These are phyloP conservation scores for Zootoca vivipara DNA, from an alignment of 2,113 vertebrate genomes.

Conservation along the genomic window DNA sequence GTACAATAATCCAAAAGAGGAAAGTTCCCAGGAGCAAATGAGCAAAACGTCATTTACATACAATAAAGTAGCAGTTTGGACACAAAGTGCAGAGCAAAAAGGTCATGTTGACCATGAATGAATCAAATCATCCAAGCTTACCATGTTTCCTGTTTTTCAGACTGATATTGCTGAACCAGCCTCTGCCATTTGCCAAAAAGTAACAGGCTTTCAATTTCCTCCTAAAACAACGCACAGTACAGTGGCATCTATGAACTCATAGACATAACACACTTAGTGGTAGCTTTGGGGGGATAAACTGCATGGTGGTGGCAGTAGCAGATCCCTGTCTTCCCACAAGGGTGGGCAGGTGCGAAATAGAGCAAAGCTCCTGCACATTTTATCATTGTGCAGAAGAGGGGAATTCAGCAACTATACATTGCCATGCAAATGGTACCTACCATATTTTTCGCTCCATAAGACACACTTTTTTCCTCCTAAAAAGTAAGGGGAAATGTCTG, in stretches of 20 bases:
- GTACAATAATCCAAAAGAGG: background rate
- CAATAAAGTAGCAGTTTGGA: background rate
- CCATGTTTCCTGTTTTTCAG: background rate
- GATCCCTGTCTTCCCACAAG: too few relatives aligned
- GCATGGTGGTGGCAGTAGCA: background rate
- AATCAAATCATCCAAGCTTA: background rate
- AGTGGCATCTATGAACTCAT: too few relatives aligned
- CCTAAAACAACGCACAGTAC: background rate
- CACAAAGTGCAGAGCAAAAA: background rate
- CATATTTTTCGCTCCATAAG: too few relatives aligned
- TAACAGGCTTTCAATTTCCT: background rate
- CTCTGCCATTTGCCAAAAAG: background rate
- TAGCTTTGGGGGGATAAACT: background rate
- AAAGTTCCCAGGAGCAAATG: constrained; percentile 2
- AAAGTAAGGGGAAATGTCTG: too few relatives aligned
- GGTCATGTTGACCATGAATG: background rate
- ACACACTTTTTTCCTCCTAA: too few relatives aligned
- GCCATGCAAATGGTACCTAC: too few relatives aligned
- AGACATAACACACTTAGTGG: background rate
- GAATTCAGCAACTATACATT: too few relatives aligned
- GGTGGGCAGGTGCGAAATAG: background rate
- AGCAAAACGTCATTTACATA: constrained; percentile 26
- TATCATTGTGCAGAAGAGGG: too few relatives aligned
- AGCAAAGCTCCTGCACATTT: too few relatives aligned
- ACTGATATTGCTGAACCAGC: background rate